A percentile compares a stretch with the other conserved stretches of the same genome.
Evolutionary conservation across 1,140 invertebrate genomes (phyloP).

Genomic region (Bicyclus anynana): DNA sequence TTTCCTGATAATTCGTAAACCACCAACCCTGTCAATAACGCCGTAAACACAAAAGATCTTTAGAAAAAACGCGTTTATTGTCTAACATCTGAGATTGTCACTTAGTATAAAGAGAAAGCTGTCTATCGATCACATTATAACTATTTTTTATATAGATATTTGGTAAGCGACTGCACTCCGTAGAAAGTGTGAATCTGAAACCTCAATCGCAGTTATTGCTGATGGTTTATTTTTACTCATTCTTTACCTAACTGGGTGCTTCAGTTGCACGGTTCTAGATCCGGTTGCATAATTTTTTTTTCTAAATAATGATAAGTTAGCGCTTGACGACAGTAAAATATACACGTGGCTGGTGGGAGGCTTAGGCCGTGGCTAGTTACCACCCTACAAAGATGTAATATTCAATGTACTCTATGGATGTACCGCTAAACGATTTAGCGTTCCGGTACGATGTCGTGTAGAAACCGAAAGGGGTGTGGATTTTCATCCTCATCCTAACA

Average conservation of each 20-base stretch:
- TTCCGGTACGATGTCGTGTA: no score
- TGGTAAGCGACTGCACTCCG: slow-evolving; percentile 15
- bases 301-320: no score
- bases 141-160: no score
- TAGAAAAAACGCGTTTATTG: slow-evolving; percentile 19
- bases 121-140: slow-evolving; percentile 17
- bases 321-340: no score
- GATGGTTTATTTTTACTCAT: slow-evolving; percentile 5
- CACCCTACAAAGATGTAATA: no score
- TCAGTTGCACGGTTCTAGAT: background rate
- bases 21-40: background rate
- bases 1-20: no score
- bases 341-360: no score
- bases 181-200: slow-evolving; percentile 20
- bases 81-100: slow-evolving; percentile 22
- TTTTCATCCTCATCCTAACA: no score
- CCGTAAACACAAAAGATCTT: slow-evolving; percentile 8
- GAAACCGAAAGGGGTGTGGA: no score
- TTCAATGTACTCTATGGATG: no score
- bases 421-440: no score
- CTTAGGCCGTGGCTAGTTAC: no score
- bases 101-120: slow-evolving; percentile 23
- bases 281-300: background rate
- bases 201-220: slow-evolving; percentile 1
- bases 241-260: background rate